phyloP scores from a whole-genome alignment of 1,140 invertebrate genomes.

The Trypoxylus dichotomus region DNA sequence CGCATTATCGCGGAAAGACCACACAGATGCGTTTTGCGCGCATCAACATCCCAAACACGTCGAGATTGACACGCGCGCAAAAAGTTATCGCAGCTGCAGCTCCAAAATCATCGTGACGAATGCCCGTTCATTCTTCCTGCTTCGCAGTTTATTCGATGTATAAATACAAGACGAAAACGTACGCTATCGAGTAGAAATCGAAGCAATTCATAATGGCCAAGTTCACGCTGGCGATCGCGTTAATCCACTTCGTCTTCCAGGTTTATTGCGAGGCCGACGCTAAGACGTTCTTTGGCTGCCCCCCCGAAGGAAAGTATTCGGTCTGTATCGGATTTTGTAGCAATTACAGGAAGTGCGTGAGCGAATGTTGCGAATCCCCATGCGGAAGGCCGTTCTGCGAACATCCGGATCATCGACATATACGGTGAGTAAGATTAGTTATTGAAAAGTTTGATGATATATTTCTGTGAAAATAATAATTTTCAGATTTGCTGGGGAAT shows the following conservation, averaged over 20 bases:
- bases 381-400: slow-evolving; percentile 6
- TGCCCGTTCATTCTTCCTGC: neutral
- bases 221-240: neutral
- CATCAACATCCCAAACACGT: neutral
- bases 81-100: neutral
- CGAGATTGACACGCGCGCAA: neutral
- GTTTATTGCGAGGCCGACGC: neutral
- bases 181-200: neutral
- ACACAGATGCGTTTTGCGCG: neutral
- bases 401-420: slow-evolving; percentile 1
- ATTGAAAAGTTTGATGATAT: neutral
- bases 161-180: neutral
- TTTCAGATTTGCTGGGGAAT: slow-evolving; percentile 11
- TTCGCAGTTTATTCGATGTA: neutral
- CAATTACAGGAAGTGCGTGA: slow-evolving; percentile 1
- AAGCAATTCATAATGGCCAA: neutral
- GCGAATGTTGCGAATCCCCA: slow-evolving; percentile 1
- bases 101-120: neutral
- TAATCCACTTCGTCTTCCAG: neutral
- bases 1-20: neutral
- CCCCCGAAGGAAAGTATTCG: neutral
- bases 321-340: neutral
- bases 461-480: neutral
- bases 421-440: neutral
- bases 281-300: neutral